These are phyloP conservation scores for Drosophila suzukii DNA, from an alignment of 1,140 invertebrate species.

Conservation along the genomic window DNA sequence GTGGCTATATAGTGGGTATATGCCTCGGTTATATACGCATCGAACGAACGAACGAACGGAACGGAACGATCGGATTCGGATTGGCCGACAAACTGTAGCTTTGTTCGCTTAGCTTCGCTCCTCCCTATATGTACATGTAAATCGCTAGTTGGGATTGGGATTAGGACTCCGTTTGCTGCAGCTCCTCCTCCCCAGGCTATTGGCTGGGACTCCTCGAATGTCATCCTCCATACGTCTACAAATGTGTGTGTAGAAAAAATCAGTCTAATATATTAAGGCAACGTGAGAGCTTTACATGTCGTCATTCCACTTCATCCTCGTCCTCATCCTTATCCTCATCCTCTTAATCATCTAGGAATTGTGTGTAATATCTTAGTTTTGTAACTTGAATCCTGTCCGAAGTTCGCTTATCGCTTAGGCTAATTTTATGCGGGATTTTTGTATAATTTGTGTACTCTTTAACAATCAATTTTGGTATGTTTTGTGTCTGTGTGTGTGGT, in stretches of 20 bases:
- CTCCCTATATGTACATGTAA: slow-evolving; percentile 38
- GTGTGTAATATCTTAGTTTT: slow-evolving; percentile 41
- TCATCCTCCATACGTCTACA: slow-evolving; percentile 18
- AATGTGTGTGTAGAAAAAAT: slow-evolving; percentile 76
- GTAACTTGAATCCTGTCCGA: slow-evolving; percentile 46
- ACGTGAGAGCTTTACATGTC: slow-evolving; percentile 83
- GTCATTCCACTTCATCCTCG: slow-evolving; percentile 40
- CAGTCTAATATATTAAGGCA: slow-evolving; percentile 85
- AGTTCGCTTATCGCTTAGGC: slow-evolving; percentile 14
- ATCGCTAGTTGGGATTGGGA: slow-evolving; percentile 20
- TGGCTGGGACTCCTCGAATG: slow-evolving; percentile 14
- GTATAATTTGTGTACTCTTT: slow-evolving; percentile 39
- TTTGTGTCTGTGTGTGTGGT: slow-evolving; percentile 58
- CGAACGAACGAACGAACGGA: slow-evolving; percentile 11
- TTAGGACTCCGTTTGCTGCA: slow-evolving; percentile 21
- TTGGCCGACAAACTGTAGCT: slow-evolving; percentile 24
- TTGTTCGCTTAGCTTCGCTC: slow-evolving; percentile 31
- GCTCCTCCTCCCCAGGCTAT: slow-evolving; percentile 13
- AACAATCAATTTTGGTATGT: slow-evolving; percentile 72
- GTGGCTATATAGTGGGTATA: slow-evolving; percentile 27
- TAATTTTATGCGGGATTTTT: slow-evolving; percentile 3
- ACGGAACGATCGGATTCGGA: slow-evolving; percentile 26
- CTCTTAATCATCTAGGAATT: slow-evolving; percentile 41
- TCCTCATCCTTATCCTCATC: slow-evolving; percentile 22
- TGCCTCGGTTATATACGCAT: slow-evolving; percentile 16